Base-by-base conservation (phyloP, 2,113 vertebrate species). In the Xiphorhynchus elegans region DNA sequence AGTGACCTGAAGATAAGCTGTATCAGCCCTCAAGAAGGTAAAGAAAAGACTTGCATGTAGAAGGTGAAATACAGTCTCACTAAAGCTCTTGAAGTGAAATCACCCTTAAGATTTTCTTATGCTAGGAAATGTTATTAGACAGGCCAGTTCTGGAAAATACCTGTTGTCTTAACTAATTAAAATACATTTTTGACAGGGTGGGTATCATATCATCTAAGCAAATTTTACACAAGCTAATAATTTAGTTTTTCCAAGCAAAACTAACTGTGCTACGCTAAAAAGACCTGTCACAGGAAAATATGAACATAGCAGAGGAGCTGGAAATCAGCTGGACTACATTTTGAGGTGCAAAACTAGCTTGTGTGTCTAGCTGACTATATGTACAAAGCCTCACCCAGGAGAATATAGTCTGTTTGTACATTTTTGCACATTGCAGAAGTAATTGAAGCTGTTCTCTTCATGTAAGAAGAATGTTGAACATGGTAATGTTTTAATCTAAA, bases 131-230 rank as follows among this genome's bases (percentile, higher is more conserved):
- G 28, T 95, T 97, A 91, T 95, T 94, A 94, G 96, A 97, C 97
- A 98, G 94, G 90, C 91, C 97, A 91, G 64, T 93, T 97, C 97
- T 97, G 55, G 46, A 96, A 95, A 96, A 96, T 97, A 95, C 92
- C 95, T 97, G 82, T 97, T 97, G 93, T 97, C 97, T 92, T 89
- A 87, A 93, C 91, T 98, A 97, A 98, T 98, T 97, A 98, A 98
- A 97, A 97, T 95, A 97, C 84, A 89, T 94, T 97, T 98, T 97
- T 98, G 97, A 98, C 97, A 98, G 94, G 81, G 66, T 74, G 88
- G 95, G 69, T 97, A 93, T 96, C 96, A 55, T 93, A 92, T 95
- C 96, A 96, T 94, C 78, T 96, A 72, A 91, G 56, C 85, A 84
- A 97, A 77, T 90, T 98, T 92, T 96, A 96, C 67, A 97, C 90